Evolutionary conservation across 2,113 vertebrate genomes (phyloP).

Genomic region (Gallinago jamesoni): DNA sequence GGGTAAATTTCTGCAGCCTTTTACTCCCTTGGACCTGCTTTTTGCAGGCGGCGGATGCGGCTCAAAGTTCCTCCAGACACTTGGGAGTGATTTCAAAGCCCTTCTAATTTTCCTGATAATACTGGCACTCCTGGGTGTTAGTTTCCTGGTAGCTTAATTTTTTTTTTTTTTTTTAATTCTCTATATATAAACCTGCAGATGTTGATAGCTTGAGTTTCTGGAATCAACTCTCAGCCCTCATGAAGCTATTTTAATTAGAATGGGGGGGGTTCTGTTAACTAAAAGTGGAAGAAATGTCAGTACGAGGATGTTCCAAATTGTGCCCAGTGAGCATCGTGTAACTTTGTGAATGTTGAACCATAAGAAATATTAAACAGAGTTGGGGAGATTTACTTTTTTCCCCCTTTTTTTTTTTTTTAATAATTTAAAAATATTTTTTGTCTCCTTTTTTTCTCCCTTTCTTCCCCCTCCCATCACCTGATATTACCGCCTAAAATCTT

Average conservation of each 20-base stretch:
- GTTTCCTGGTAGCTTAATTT: slow-evolving; percentile 8
- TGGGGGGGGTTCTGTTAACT: slow-evolving; percentile 58
- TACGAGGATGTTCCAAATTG: neutral
- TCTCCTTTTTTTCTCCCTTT: rapidly evolving
- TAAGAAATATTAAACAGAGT: neutral
- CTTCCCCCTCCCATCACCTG: neutral
- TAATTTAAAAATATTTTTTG: neutral
- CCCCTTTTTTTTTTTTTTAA: neutral
- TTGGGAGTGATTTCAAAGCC: slow-evolving; percentile 1
- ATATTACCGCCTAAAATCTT: neutral
- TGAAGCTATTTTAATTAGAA: slow-evolving; percentile 59
- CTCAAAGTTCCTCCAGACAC: slow-evolving; percentile 38
- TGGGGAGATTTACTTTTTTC: neutral
- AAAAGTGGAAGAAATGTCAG: slow-evolving; percentile 27
- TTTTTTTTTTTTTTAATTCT: neutral
- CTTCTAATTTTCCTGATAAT: slow-evolving; percentile 53
- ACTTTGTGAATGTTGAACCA: neutral
- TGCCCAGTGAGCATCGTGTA: neutral
- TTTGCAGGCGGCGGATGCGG: neutral
- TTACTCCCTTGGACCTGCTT: neutral
- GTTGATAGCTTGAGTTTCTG: slow-evolving; percentile 31
- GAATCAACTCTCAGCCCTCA: slow-evolving; percentile 34
- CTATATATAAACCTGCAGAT: slow-evolving; percentile 1
- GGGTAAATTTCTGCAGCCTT: neutral
- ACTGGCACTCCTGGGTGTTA: slow-evolving; percentile 36